Base-by-base conservation (phyloP, 2,888 invertebrate genomes). In the Cheilosia scutellata region DNA sequence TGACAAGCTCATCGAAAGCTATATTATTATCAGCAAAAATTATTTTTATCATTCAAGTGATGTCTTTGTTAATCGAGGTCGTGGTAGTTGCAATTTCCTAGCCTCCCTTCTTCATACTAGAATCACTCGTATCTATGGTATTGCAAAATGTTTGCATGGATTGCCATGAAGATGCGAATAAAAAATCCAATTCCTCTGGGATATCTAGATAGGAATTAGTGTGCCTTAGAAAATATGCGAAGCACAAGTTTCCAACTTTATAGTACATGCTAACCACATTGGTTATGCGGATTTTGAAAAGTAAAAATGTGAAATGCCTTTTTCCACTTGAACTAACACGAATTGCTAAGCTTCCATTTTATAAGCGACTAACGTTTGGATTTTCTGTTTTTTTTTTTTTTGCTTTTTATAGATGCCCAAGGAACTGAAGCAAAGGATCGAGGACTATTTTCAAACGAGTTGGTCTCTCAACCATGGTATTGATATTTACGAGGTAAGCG, bases 391-490 rank as follows among this genome's bases (percentile, higher is more conserved):
- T 68, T 66, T 62, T 57, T 60, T 42, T 70, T 65, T 49, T 77
- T 13, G 13, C 47, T 31, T 40, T 27, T 40, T 77, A 16, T 16
- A 92, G 92, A 97, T 99, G 90, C 98, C 98, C 2, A 97, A 98
- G 90, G 97, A 98, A 91, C 94, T 99, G 86, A 98, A 98, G 91
- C 98, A 98, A 91, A 94, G 98, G 86, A 98, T 99, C 96, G 97
- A 98, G 91, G 98, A 99, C 92, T 98, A 98, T 92, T 98, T 98
- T 92, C 98, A 98, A 93, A 98, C 98, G 13, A 98, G 97, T 95
- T 99, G 98, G 98, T 98, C 98, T 11, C 94, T 99, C 83, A 98
- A 98, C 93, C 98, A 98, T 92, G 98, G 98, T 75, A 98, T 99
- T 90, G 98, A 98, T 92, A 97, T 98, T 89, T 96, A 97, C 91